Evolutionary conservation across 2,888 invertebrate species (phyloP).

Genomic region (Hedychridium roseum): DNA sequence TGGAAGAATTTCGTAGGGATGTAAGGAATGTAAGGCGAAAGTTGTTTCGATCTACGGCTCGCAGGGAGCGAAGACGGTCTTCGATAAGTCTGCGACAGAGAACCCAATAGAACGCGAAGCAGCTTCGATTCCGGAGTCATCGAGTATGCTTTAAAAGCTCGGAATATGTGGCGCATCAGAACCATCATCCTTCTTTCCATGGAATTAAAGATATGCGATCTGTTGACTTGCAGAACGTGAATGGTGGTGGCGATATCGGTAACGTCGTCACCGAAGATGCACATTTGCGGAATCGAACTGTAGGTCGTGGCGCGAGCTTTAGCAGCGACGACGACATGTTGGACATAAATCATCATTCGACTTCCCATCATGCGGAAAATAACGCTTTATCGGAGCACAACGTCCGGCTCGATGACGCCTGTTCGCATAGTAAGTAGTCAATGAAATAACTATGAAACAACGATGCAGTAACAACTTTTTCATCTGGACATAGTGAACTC

Average conservation of each 20-base stretch:
- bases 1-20: no score
- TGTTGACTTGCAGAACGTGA: constrained; percentile 43
- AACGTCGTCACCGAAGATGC: constrained; percentile 49
- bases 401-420: constrained; percentile 57
- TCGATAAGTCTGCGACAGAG: no score
- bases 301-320: constrained; percentile 50
- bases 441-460: neutral
- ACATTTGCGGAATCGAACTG: constrained; percentile 44
- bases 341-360: constrained; percentile 53
- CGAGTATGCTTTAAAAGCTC: neutral
- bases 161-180: constrained; percentile 1
- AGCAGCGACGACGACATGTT: constrained; percentile 62
- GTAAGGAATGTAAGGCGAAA: no score
- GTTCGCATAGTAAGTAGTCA: constrained; percentile 55
- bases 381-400: constrained; percentile 55
- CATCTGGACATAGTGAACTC: neutral
- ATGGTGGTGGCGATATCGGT: constrained; percentile 52
- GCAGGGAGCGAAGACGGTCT: no score
- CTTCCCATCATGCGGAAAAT: constrained; percentile 53
- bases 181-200: constrained; percentile 8
- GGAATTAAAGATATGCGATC: constrained; percentile 3
- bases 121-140: no score
- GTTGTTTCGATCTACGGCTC: no score
- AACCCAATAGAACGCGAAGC: no score
- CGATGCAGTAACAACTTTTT: neutral